Evolutionary conservation across 2,113 vertebrate genomes (phyloP), one percentile per base, ranked within the genome.

Genomic region (Muscicapa adusta): DNA sequence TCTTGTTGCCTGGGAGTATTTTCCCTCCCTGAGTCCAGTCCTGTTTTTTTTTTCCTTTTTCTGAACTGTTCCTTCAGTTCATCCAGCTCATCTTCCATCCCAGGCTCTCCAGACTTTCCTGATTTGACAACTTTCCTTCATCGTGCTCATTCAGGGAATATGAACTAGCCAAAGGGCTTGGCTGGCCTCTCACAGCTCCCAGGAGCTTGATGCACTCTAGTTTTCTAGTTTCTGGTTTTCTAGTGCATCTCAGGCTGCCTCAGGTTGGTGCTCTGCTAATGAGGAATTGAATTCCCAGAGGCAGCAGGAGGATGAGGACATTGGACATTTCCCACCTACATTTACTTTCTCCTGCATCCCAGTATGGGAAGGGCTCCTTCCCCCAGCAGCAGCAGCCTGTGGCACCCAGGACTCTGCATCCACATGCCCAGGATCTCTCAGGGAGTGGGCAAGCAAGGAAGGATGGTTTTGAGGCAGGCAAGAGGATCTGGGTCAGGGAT

Each of bases 281-380:
- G 17, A 43, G 36, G 14, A 22, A n/a, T 28, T 57, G 42, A 53
- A 75, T 68, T 78, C 70, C 62, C 51, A 73, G 60, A 4, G 36
- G 22, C 2, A 60, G 36, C 24, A 89, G 50, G 7, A 28, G 31
- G 58, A 17, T n/a, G 42, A 17, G 26, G 43, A 45, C 43, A 45
- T 10, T 50, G 34, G 61, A 79, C 58, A 5, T 3, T 22, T 12
- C 28, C 65, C 47, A 54, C 26, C 26, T n/a, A 2, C 4, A 0
- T 47, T 16, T 14, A 5, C 10, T 34, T 42, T 23, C 4, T 14
- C 16, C 12, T 25, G 8, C 6, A 23, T 28, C 4, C 53, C 15
- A 2, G 14, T 4, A 4, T n/a, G 57, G 58, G 40, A 72, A 50
- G 18, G 19, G 28, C 10, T 72, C n/a, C 10, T 51, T 6, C n/a